These are phyloP conservation scores for Enteromius paludinosus DNA, from an alignment of 2,797 vertebrate genomes.

Conservation along the genomic window DNA sequence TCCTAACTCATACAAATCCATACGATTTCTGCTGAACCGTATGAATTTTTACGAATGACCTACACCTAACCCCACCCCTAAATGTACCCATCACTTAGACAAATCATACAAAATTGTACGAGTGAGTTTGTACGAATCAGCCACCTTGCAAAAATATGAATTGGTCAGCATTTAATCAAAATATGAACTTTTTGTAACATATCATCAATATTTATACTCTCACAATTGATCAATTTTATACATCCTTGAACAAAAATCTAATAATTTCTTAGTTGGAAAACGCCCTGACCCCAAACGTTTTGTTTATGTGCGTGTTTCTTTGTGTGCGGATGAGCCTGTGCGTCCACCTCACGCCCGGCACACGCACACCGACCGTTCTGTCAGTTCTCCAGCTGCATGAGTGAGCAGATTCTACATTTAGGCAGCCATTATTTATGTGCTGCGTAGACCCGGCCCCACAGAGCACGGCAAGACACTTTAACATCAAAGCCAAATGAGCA, in stretches of 20 bases:
- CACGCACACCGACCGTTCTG: not conserved
- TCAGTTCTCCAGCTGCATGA: constrained; percentile 36
- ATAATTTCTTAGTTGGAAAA: not conserved
- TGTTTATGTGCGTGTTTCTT: not conserved
- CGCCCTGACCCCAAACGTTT: not conserved
- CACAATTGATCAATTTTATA: not conserved
- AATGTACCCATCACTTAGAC: too few species aligned
- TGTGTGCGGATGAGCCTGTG: not conserved
- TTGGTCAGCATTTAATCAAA: not conserved
- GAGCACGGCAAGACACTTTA: constrained; percentile 57
- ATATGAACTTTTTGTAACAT: not conserved
- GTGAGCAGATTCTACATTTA: constrained; percentile 52
- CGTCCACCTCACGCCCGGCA: not conserved
- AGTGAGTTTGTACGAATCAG: too few species aligned
- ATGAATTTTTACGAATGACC: too few species aligned
- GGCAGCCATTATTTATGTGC: constrained; percentile 55
- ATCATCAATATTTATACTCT: not conserved
- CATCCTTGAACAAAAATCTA: too few species aligned
- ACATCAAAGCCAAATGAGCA: constrained; percentile 61
- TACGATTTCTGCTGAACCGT: too few species aligned
- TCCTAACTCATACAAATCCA: too few species aligned
- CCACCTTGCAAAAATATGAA: too few species aligned
- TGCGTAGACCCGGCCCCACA: constrained; percentile 19
- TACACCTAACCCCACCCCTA: too few species aligned
- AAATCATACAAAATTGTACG: too few species aligned